Evolutionary conservation across 2,113 vertebrate genomes (phyloP), one percentile per base, ranked within the genome.

Genomic region (Gnathonemus longibarbis): DNA sequence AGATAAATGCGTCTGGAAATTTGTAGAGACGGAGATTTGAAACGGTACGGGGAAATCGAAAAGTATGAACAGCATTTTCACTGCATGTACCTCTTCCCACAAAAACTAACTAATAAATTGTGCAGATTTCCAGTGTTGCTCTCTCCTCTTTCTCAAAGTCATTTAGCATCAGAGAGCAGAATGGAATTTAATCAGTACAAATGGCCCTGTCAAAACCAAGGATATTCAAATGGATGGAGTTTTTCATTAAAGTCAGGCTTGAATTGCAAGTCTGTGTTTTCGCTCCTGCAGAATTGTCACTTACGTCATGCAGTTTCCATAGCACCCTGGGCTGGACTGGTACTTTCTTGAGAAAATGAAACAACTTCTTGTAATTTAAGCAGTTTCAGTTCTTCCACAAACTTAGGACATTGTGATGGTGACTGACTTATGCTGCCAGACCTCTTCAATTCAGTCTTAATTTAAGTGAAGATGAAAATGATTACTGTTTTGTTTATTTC

Each of bases 251-350:
- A 92, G 87, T 21, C 24, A 89, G 91, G 90, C 90, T 83, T 58
- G 90, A 91, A 88, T 91, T 92, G 93, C 91, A 89, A 91, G 89
- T 89, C 91, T 90, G 90, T 91, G 77, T 42, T 89, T 24, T 92
- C 91, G 85, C 92, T 88, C 92, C 91, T 93, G 92, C 91, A 91
- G 93, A 91, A 91, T 89, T 90, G 84, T 91, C 88, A 91, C 92
- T 90, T 92, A 90, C 91, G 91, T 94, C 93, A 94, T 70, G 35
- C 90, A 87, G 93, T 94, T 93, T 92, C 92, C 92, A 94, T 93
- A 91, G 93, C 92, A 94, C 89, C 93, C 90, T 89, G 66, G 77
- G 88, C 90, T 74, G 90, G 90, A 46, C 91, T 89, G n/a, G 45
- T 31, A 19, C 53, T 21, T 90, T 45, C 45, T 19, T 66, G 35